Evolutionary conservation across 2,797 vertebrate species (phyloP).

Genomic region (Ataeniobius toweri): DNA sequence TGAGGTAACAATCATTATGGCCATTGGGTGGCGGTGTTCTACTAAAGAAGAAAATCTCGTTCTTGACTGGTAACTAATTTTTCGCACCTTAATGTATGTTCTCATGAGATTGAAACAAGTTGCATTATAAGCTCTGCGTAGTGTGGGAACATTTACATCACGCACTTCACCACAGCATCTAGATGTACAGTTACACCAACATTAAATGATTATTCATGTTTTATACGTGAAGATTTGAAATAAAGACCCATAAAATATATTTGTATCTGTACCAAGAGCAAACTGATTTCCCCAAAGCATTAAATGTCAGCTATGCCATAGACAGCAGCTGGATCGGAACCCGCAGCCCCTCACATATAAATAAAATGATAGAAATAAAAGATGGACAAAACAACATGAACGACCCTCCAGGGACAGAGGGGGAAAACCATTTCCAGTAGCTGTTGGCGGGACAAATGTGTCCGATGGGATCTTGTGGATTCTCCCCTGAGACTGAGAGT

Average conservation of each 20-base stretch:
- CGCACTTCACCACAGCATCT: not conserved
- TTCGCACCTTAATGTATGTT: not conserved
- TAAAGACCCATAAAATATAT: not conserved
- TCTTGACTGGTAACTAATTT: no score
- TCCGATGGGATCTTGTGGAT: slow-evolving; percentile 22
- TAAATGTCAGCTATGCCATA: not conserved
- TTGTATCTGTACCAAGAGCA: not conserved
- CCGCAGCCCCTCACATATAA: slow-evolving; percentile 1
- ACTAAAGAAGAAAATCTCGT: not conserved
- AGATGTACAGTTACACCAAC: not conserved
- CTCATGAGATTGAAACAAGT: not conserved
- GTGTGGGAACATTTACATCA: not conserved
- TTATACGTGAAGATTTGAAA: not conserved
- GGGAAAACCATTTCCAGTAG: slow-evolving; percentile 62
- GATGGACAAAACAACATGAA: slow-evolving; percentile 6
- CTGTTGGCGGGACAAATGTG: slow-evolving; percentile 41
- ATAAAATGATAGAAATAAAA: slow-evolving; percentile 6
- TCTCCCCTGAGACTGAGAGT: slow-evolving; percentile 27
- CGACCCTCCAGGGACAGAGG: slow-evolving; percentile 44
- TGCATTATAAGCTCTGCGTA: not conserved
- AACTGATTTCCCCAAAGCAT: not conserved
- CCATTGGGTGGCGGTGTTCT: slow-evolving; percentile 58
- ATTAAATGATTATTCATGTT: not conserved
- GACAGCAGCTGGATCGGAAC: slow-evolving; percentile 6
- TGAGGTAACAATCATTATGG: not conserved